Evolutionary conservation across 2,888 invertebrate species (phyloP).

Genomic region (Eupithecia vulgata): DNA sequence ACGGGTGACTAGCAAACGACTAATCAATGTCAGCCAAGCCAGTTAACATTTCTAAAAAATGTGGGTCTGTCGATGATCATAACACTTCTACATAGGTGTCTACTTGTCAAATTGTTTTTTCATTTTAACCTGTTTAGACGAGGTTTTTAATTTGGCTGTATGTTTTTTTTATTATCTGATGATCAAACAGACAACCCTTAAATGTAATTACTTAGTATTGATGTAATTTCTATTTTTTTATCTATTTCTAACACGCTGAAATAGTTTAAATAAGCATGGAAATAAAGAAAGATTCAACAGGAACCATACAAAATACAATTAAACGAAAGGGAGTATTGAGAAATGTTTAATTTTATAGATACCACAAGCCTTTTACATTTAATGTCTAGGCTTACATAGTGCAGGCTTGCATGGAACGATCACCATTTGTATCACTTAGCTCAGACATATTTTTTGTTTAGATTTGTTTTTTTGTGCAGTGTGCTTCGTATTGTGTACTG

Average conservation of each 20-base stretch:
- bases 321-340: neutral
- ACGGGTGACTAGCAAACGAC: neutral
- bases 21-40: neutral
- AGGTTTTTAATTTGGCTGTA: neutral
- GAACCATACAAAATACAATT: neutral
- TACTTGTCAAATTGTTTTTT: too few species aligned
- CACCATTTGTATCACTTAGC: neutral
- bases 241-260: neutral
- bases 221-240: neutral
- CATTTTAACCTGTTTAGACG: too few species aligned
- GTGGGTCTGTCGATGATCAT: too few species aligned
- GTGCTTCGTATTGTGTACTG: too few species aligned
- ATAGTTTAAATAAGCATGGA: neutral
- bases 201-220: neutral
- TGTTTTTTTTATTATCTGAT: neutral
- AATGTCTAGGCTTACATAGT: neutral
- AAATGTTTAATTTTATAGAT: neutral
- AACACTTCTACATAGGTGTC: too few species aligned
- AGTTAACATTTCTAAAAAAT: neutral
- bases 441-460: neutral
- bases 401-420: neutral
- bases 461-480: neutral
- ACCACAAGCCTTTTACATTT: neutral
- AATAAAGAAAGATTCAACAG: neutral
- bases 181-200: neutral